Evolutionary conservation across 2,797 vertebrate genomes (phyloP), one percentile per base, ranked within the genome.

Genomic region (Phataginus tetradactyla): DNA sequence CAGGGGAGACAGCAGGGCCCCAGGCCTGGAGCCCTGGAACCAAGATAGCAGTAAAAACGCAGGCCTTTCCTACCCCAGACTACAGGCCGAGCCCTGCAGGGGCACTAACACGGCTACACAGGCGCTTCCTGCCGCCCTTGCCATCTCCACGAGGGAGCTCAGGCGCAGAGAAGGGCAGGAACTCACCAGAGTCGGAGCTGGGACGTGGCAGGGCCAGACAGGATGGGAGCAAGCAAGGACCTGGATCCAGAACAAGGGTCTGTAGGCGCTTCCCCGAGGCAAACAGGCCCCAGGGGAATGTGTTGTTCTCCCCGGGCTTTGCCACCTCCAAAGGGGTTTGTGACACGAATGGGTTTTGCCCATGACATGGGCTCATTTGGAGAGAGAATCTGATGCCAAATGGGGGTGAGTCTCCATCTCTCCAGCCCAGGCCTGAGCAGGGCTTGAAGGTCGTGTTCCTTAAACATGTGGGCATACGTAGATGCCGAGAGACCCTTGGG

Each of bases 161-260:
- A 3, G 66, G 34, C 49, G n/a, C 25, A 53, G 51, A 61, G 18
- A 20, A 3, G 5, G 25, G 7, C 4, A 45, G 34, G 3, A n/a
- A 59, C 27, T 75, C 5, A 4, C 45, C 37, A 4, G 21, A 74
- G 45, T 57, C n/a, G 7, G 64, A 72, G 39, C 42, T 45, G 3
- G 42, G 27, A 17, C 2, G 13, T 0, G 9, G 27, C 27, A 63
- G 27, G 66, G 32, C 14, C 21, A 8, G 49, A 32, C 23, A 11
- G 25, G 29, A 15, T 1, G n/a, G 42, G 55, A 51, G 86, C 32
- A 49, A 59, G 27, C 1, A 12, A 57, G 53, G 34, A 1, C 71
- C 34, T 7, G 0, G 42, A 5, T 61, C 20, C 51, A 4, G 27
- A 68, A 17, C 15, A 2, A 0, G 8, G n/a, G 29, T 3, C 45